Evolutionary conservation across 2,888 invertebrate genomes (phyloP).

Genomic region (Athripsodes cinereus): DNA sequence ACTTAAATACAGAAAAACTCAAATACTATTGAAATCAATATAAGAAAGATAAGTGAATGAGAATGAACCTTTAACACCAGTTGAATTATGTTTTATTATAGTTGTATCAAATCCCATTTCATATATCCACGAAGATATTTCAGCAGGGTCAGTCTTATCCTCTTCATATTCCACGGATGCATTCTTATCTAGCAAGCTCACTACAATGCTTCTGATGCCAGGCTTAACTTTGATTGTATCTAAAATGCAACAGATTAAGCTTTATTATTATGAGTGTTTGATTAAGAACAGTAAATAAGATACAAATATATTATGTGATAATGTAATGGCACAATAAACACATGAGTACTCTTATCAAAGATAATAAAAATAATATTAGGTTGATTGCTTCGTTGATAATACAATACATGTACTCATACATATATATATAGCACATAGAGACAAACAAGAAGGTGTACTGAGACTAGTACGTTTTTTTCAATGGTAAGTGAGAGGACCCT

Average conservation of each 20-base stretch:
- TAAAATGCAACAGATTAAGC: slow-evolving; percentile 29
- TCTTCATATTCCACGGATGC: slow-evolving; percentile 58
- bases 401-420: too few species aligned
- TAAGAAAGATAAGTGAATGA: background rate
- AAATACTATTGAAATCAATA: background rate
- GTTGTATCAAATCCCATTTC: slow-evolving; percentile 75
- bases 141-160: slow-evolving; percentile 38
- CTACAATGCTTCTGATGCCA: slow-evolving; percentile 56
- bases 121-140: slow-evolving; percentile 63
- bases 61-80: slow-evolving; percentile 8
- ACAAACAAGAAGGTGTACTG: background rate
- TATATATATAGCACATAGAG: too few species aligned
- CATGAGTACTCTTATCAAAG: too few species aligned
- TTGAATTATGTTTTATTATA: slow-evolving; percentile 11
- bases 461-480: too few species aligned
- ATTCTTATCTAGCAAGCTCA: slow-evolving; percentile 57
- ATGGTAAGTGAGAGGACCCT: too few species aligned
- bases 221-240: slow-evolving; percentile 55
- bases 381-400: too few species aligned
- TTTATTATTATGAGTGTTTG: background rate
- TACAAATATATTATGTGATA: too few species aligned
- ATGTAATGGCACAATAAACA: too few species aligned
- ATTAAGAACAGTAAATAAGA: too few species aligned
- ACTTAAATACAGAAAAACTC: too few species aligned
- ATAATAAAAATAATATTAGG: too few species aligned